Evolutionary conservation across 2,113 vertebrate species (phyloP), one percentile per base, ranked within the genome.

Genomic region (Ptychochromis oligacanthus): DNA sequence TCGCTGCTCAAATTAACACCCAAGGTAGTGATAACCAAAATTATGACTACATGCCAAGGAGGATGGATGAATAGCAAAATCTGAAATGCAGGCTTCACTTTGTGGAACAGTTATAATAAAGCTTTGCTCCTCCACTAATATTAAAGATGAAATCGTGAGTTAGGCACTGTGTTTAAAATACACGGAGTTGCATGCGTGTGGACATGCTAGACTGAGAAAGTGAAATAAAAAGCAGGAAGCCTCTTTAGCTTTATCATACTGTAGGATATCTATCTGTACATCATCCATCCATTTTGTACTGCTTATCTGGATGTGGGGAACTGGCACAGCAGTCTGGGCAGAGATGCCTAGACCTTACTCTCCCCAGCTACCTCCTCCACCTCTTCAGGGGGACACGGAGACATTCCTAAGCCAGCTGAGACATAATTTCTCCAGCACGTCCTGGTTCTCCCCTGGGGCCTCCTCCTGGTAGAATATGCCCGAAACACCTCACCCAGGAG

Each of bases 1-100:
- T 56, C 64, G 49, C 17, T 24, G 60, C 58, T 64, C 75, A 79
- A 28, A 81, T 87, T 83, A 70, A 82, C 80, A 70, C 60, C 70
- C 10, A 40, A 17, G 59, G 20, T 77, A 31, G 17, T 26, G 70
- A 76, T 28, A 31, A 64, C 56, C 52, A 31, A 28, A 75, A 54
- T 57, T 56, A 81, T 74, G 74, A 83, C n/a, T 5, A 10, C 14
- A 18, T 72, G 76, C 80, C 78, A 64, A 13, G 22, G 60, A 62
- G 43, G 40, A 82, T 26, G 59, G 65, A 85, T 62, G 75, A 59
- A 76, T n/a, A 36, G 26, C 14, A 54, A 75, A 26, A 54, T 59
- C 34, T 60, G 59, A 56, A 28, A 26, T 49, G 11, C 77, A 55
- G 60, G 31, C 17, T 1, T n/a, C 24, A 52, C 24, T 10, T 15